Conservation (phyloP, 2,113 vertebrate species). For the Archocentrus centrarchus region DNA sequence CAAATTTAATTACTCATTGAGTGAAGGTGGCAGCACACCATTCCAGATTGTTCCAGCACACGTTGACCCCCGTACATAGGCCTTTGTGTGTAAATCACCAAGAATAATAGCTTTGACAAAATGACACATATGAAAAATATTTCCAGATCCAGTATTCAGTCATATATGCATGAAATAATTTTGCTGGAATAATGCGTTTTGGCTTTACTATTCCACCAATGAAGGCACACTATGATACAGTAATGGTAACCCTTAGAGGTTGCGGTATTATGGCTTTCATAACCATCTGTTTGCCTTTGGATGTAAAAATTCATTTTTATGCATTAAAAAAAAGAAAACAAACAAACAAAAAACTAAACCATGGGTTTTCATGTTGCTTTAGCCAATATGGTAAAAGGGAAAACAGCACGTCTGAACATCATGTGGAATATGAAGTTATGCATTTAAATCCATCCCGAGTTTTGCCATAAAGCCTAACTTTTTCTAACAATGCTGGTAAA, state of each 20-base stretch:
- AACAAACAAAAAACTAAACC: neutral
- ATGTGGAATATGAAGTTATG: neutral
- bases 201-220: neutral
- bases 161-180: too few relatives aligned
- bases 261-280: neutral
- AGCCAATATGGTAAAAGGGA: neutral
- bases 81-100: too few relatives aligned
- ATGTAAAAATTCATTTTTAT: neutral
- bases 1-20: too few relatives aligned
- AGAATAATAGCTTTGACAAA: neutral
- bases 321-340: neutral
- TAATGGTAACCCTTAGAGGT: too few relatives aligned
- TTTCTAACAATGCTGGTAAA: neutral
- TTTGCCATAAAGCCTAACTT: neutral
- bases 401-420: neutral
- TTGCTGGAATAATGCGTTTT: neutral
- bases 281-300: neutral
- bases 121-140: neutral
- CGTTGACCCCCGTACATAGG: too few relatives aligned
- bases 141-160: neutral
- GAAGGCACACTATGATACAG: too few relatives aligned
- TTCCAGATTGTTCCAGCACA: too few relatives aligned
- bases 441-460: neutral
- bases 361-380: neutral
- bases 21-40: too few relatives aligned